These are phyloP conservation scores for Psittacara wagleri DNA, from an alignment of 2,113 vertebrate species.

Conservation along the genomic window DNA sequence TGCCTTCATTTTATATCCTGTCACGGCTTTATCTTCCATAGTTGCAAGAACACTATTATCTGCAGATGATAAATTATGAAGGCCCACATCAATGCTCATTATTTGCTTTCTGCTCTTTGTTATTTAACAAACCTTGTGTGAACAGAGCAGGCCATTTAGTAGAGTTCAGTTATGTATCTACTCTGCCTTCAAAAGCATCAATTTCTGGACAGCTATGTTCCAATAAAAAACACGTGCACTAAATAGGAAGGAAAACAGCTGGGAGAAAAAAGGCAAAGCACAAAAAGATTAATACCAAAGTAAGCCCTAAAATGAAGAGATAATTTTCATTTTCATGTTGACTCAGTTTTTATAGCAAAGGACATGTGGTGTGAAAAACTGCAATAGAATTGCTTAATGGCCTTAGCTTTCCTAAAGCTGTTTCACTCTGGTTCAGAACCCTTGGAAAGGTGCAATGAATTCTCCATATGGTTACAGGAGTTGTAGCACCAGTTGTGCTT, in stretches of 20 bases:
- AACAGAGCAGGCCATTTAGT: conserved; percentile 8
- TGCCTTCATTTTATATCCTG: not conserved
- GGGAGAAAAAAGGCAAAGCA: not conserved
- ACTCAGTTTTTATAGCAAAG: not conserved
- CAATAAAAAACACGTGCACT: not conserved
- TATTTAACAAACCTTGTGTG: not conserved
- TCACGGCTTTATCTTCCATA: not conserved
- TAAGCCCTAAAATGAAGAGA: not conserved
- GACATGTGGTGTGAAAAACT: not conserved
- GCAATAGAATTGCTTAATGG: not conserved
- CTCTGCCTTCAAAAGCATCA: not conserved
- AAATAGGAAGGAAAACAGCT: conserved; percentile 51
- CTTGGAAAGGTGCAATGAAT: not conserved
- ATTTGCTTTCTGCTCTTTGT: not conserved
- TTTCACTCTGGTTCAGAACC: not conserved
- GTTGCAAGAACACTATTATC: not conserved
- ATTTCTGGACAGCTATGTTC: not conserved
- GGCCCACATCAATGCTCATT: not conserved
- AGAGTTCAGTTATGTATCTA: not conserved
- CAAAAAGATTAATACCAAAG: not conserved
- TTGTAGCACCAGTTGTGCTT: not conserved
- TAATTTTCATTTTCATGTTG: not conserved
- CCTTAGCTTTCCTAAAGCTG: not conserved
- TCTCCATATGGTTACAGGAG: not conserved
- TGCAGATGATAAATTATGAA: not conserved